Percentiles rank a stretch among this genome's conserved stretches.
Conservation (phyloP, 1,140 invertebrate genomes). For the Eubasilissa regina region DNA sequence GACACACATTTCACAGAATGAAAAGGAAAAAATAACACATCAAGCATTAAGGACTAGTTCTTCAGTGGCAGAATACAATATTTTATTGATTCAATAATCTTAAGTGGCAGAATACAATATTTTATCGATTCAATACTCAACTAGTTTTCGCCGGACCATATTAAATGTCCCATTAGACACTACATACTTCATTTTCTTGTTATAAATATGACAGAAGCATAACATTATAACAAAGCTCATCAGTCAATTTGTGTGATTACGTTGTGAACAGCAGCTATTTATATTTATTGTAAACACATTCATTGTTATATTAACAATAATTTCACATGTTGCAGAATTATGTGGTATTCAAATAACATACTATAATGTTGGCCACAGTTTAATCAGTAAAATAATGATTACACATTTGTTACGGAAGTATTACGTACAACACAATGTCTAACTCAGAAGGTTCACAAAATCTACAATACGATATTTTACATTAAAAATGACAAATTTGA, state of each 20-base stretch:
- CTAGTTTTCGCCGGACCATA: no score
- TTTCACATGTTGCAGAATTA: background rate
- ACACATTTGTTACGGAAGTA: constrained; percentile 19
- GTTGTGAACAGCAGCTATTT: constrained; percentile 44
- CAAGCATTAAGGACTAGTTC: constrained; percentile 8
- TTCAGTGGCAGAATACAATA: constrained; percentile 2
- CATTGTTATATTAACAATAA: constrained; percentile 22
- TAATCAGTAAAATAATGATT: background rate
- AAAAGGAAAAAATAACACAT: background rate
- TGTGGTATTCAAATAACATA: constrained; percentile 1
- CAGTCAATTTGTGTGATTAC: constrained; percentile 47
- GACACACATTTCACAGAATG: no score
- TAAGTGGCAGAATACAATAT: background rate
- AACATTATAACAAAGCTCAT: constrained; percentile 22
- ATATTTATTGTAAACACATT: constrained; percentile 9
- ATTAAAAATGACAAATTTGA: constrained; percentile 30
- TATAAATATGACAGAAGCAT: constrained; percentile 24
- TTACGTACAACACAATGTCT: constrained; percentile 26
- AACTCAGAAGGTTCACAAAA: constrained; percentile 2
- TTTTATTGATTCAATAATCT: background rate
- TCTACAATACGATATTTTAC: constrained; percentile 8
- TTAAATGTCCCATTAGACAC: background rate
- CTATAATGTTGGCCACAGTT: constrained; percentile 20
- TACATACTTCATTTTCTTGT: constrained; percentile 8
- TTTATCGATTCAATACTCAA: background rate